Percentiles rank a stretch among this genome's conserved stretches.
These are phyloP conservation scores for Drosophila greeni DNA, from an alignment of 2,888 invertebrate species.

Conservation along the genomic window DNA sequence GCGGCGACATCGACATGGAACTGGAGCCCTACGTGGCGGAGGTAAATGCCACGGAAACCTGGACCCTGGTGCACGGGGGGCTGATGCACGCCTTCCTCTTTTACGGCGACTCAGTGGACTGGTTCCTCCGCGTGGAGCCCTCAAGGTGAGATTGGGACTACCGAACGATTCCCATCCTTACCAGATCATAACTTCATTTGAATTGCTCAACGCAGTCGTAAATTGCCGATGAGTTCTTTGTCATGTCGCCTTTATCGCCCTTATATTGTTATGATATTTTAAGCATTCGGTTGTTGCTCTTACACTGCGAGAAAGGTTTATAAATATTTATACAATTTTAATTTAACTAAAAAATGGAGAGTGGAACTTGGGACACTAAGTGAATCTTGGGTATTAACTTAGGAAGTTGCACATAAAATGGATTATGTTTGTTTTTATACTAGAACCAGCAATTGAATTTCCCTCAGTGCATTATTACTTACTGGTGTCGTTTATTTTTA, in stretches of 20 bases:
- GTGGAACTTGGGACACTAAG: no score
- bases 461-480: slow-evolving; percentile 24
- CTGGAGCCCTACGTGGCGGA: slow-evolving; percentile 89
- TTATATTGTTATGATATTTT: slow-evolving; percentile 65
- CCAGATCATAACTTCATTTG: slow-evolving; percentile 39
- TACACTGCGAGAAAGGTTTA: slow-evolving; percentile 2
- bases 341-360: no score
- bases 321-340: not conserved
- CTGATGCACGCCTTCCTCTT: slow-evolving; percentile 90
- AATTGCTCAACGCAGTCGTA: slow-evolving; percentile 44
- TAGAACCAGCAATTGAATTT: slow-evolving; percentile 3
- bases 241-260: slow-evolving; percentile 51
- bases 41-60: slow-evolving; percentile 91
- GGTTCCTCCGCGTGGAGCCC: slow-evolving; percentile 98
- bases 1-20: slow-evolving; percentile 84
- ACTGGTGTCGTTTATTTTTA: slow-evolving; percentile 26
- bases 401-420: no score
- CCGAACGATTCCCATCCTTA: not conserved
- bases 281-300: slow-evolving; percentile 42
- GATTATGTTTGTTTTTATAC: not conserved
- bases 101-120: slow-evolving; percentile 90
- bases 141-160: slow-evolving; percentile 85
- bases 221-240: slow-evolving; percentile 49
- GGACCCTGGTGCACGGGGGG: slow-evolving; percentile 96
- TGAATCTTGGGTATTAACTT: no score